Base-by-base conservation (phyloP, 2,113 vertebrate genomes). In the Indri indri region DNA sequence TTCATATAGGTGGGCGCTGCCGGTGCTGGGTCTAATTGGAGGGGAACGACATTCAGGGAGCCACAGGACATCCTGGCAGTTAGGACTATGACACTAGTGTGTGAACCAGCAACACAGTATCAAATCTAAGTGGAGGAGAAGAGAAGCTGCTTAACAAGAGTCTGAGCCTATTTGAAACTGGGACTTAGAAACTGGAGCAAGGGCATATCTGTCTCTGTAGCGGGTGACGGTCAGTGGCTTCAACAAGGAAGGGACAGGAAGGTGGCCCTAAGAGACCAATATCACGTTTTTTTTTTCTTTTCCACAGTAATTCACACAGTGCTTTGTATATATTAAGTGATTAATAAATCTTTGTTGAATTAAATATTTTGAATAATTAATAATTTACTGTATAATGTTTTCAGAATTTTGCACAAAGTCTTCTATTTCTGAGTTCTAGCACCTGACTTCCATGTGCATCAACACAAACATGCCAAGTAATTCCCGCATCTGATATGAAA, bases 301-400 rank as follows among this genome's bases (percentile, higher is more conserved):
- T 74, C 57, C 52, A 52, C 45, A 77, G 32, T 7, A 73, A 52
- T 50, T 34, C 54, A 3, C 80, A 80, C 14, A 6, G 37, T 40
- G 37, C 23, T 54, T 77, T 42, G 16, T 70, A 42, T 37, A 4
- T 22, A 37, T 34, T 57, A 68, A 50, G 20, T 32, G 50, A 84
- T 88, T 80, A 88, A 80, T 74, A 81, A 86, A 74, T 88, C 45
- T 77, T 73, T 23, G 45, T 66, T 88, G 77, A 85, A 66, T 37
- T 84, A 63, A 80, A 68, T 83, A 95, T 84, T 93, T 97, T 85
- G 65, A 16, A 9, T 61, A 61, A 79, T 91, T 92, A 89, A 92
- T 59, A 80, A 96, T 96, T 90, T 40, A 97, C 71, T 85, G 8
- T 83, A 65, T 68, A 71, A 88, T 84, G n/a, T 76, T 87, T 71